Evolutionary conservation across 2,797 vertebrate species (phyloP).

Genomic region (Acanthurus tractus): DNA sequence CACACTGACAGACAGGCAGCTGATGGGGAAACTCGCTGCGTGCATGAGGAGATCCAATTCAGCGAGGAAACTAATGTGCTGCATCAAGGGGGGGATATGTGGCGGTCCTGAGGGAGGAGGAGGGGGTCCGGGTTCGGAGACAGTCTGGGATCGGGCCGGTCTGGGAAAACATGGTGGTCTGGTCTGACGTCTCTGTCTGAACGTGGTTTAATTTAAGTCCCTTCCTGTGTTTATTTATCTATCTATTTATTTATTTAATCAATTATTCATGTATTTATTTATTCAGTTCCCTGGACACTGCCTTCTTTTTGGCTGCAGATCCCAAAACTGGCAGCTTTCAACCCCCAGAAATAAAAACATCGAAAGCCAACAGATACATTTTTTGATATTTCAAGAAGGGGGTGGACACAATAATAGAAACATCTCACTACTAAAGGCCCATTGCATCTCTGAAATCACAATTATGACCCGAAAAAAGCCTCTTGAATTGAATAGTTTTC

Average conservation of each 20-base stretch:
- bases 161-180: constrained; percentile 7
- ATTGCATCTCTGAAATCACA: not conserved
- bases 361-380: constrained; percentile 56
- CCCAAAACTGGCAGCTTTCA: constrained; percentile 65
- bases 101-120: constrained; percentile 46
- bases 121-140: constrained; percentile 35
- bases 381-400: constrained; percentile 41
- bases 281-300: constrained; percentile 53
- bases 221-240: constrained; percentile 56
- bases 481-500: not conserved
- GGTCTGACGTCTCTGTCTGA: constrained; percentile 9
- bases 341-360: constrained; percentile 57
- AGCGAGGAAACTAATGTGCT: constrained; percentile 81
- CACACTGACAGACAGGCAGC: constrained; percentile 84
- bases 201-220: constrained; percentile 13
- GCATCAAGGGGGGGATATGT: constrained; percentile 68
- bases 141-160: constrained; percentile 30
- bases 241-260: constrained; percentile 36
- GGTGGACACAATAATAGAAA: constrained; percentile 62
- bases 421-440: constrained; percentile 11
- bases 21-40: constrained; percentile 78
- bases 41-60: constrained; percentile 85
- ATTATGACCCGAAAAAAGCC: too few relatives aligned
- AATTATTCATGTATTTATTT: constrained; percentile 68
- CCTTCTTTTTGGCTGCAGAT: constrained; percentile 68